A percentile compares a stretch with the other conserved stretches of the same genome.
Evolutionary conservation across 1,140 invertebrate genomes (phyloP).

Genomic region (Drosophila azteca): DNA sequence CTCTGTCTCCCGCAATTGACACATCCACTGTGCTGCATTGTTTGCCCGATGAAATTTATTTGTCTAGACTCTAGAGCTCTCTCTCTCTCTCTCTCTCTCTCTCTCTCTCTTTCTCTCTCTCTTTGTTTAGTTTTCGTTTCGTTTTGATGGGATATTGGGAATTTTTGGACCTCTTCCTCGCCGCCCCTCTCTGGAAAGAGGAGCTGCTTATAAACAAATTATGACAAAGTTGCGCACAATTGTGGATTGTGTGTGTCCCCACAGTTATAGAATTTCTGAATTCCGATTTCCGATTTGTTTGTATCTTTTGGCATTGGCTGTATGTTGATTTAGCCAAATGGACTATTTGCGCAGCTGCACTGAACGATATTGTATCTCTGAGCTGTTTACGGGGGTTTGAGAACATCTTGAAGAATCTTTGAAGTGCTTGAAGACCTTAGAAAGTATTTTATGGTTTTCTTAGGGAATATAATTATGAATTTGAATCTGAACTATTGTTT

Average conservation of each 20-base stretch:
- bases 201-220: slow-evolving; percentile 64
- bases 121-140: slow-evolving; percentile 22
- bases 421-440: too few species aligned
- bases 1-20: slow-evolving; percentile 53
- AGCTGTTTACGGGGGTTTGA: too few species aligned
- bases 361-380: too few species aligned
- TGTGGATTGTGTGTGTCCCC: slow-evolving; percentile 8
- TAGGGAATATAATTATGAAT: too few species aligned
- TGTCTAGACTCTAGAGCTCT: slow-evolving; percentile 7
- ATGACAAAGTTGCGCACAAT: slow-evolving; percentile 38
- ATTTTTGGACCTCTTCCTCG: background rate
- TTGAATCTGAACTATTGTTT: too few species aligned
- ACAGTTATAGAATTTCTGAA: slow-evolving; percentile 44
- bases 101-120: too few species aligned
- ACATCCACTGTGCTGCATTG: slow-evolving; percentile 67
- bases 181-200: background rate
- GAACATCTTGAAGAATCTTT: too few species aligned
- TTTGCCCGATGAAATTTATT: slow-evolving; percentile 65
- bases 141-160: slow-evolving; percentile 28
- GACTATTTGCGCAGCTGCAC: too few species aligned
- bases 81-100: background rate
- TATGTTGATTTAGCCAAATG: too few species aligned
- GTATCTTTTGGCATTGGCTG: too few species aligned
- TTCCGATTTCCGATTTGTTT: background rate
- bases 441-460: too few species aligned